Percentiles rank a stretch among this genome's conserved stretches.
phyloP scores from a whole-genome alignment of 2,888 invertebrate genomes.

The Volucella zonaria region DNA sequence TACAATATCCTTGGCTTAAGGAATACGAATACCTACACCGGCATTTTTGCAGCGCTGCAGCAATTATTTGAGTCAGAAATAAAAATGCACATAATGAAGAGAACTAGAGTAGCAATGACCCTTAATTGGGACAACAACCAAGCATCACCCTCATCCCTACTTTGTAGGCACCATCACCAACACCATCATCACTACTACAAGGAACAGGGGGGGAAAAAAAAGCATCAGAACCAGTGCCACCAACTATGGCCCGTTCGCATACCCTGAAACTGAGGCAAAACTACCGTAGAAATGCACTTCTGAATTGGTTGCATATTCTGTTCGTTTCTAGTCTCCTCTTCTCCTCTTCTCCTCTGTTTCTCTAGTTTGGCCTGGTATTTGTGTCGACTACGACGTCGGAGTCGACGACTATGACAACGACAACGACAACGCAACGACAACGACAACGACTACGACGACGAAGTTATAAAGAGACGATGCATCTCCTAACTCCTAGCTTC shows the following conservation, averaged over 20 bases:
- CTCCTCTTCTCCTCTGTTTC: constrained; percentile 8
- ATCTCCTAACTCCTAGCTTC: constrained; percentile 37
- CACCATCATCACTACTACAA: not conserved
- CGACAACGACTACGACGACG: constrained; percentile 8
- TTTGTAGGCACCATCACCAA: constrained; percentile 1
- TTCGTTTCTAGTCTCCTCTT: constrained; percentile 3
- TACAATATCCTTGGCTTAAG: constrained; percentile 42
- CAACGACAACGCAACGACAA: constrained; percentile 11
- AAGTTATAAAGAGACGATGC: not conserved
- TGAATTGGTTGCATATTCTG: constrained; percentile 54
- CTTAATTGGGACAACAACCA: constrained; percentile 78
- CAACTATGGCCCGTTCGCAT: not conserved
- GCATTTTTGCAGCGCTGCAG: constrained; percentile 59
- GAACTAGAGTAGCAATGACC: constrained; percentile 77
- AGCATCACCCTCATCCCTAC: constrained; percentile 62
- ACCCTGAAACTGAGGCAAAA: constrained; percentile 46
- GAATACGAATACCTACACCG: constrained; percentile 32
- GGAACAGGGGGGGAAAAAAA: too few relatives aligned
- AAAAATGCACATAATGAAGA: constrained; percentile 70
- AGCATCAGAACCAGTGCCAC: not conserved
- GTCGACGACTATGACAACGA: constrained; percentile 6
- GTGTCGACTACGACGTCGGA: constrained; percentile 20
- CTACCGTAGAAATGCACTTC: constrained; percentile 55
- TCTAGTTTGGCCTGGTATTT: constrained; percentile 11
- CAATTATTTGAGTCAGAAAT: constrained; percentile 65